Base-by-base conservation (phyloP, 1,140 invertebrate species). In the Callitettix versicolor region DNA sequence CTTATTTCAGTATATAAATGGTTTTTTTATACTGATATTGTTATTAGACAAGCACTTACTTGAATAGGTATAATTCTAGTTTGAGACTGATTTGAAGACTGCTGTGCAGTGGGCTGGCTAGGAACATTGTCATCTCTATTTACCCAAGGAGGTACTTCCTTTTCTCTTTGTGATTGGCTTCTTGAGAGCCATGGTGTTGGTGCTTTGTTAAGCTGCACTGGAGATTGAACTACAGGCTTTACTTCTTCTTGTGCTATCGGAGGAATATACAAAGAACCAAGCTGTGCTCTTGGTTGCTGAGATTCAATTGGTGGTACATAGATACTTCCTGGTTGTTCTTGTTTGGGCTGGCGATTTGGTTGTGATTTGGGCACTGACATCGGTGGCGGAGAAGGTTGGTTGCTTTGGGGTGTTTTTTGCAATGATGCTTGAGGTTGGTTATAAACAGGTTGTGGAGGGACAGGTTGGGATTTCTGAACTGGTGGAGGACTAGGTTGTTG, bases 151-250 rank as follows among this genome's bases (percentile, higher is more conserved):
- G 73, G 72, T 11, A 70, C 55, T 40, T 73, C 69, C 26, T 73
- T 72, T 30, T 65, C 65, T 0, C 65, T 65, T 41, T 73, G 73
- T 12, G 56, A 65, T 55, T 69, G 70, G 30, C 63, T 58, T 14
- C 60, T 59, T 46, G 74, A 73, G 62, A 80, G 68, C 79, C 79
- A 80, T 2, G 79, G 79, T 4, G 77, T 76, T 1, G 78, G 78
- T 1, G 76, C 73, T 61, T 78, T 79, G 7, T 72, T 66, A 15
- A 77, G 66, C 44, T 50, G 38, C 7, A 43, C 33, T 12, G 54
- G 54, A 36, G 54, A 46, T 18, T 48, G 43, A 3, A 30, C 26
- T 30, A 9, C 26, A n/a, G 42, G 53, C 17, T 51, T 53, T 12
- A 14, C 3, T 40, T 17, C 9, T 30, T 48, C 26, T 33, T 56